Evolutionary conservation across 2,113 vertebrate species (phyloP).

Genomic region (Forbesichthys papilliferus): DNA sequence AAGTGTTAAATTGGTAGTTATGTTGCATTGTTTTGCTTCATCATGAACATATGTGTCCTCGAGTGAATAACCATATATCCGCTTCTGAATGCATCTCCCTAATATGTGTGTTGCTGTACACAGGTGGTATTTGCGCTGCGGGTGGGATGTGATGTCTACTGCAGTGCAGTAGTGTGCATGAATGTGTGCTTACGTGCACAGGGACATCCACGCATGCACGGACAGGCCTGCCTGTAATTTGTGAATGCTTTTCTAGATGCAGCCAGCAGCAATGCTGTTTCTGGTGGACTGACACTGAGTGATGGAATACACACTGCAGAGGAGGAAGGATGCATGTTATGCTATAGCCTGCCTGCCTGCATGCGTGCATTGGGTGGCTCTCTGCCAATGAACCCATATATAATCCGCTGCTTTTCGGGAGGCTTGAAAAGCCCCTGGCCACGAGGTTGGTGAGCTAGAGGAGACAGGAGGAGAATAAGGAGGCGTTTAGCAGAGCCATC

Average conservation of each 20-base stretch:
- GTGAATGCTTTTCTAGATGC: conserved; percentile 9
- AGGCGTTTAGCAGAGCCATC: conserved; percentile 24
- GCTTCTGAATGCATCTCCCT: too few relatives aligned
- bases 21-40: too few relatives aligned
- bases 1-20: too few relatives aligned
- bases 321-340: background rate
- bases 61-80: too few relatives aligned
- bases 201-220: background rate
- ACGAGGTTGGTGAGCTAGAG: background rate
- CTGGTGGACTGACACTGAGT: background rate
- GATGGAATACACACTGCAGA: conserved; percentile 8
- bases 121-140: too few relatives aligned
- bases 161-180: background rate
- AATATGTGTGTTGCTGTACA: background rate
- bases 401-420: background rate
- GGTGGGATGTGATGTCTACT: background rate
- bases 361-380: too few relatives aligned
- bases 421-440: background rate
- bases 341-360: background rate
- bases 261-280: conserved; percentile 35
- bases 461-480: conserved; percentile 18
- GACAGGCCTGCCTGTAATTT: background rate
- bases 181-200: background rate
- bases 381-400: too few relatives aligned
- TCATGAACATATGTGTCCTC: too few relatives aligned